phyloP scores from a whole-genome alignment of 2,113 vertebrate genomes.

The Neolamprologus cancellatus region DNA sequence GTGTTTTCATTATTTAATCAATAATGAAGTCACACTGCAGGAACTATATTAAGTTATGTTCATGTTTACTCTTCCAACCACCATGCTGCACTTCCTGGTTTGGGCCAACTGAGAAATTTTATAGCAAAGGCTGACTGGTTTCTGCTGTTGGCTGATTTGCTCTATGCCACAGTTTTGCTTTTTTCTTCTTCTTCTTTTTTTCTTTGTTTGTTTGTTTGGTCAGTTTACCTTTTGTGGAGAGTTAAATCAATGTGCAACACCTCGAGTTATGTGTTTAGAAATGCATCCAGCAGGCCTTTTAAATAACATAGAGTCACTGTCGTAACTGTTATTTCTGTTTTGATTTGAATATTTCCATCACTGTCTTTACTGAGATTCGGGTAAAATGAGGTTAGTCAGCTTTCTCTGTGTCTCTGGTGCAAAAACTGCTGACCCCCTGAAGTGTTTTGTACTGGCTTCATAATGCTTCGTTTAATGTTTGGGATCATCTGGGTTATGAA shows the following conservation, averaged over 20 bases:
- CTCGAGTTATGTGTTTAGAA: too few species aligned
- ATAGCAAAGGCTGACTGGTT: neutral
- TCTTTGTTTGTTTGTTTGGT: neutral
- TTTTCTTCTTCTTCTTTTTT: neutral
- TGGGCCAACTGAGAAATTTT: neutral
- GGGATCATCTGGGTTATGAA: constrained; percentile 14
- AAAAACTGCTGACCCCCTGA: neutral
- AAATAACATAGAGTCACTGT: neutral
- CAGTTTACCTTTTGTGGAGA: neutral
- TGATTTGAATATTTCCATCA: neutral
- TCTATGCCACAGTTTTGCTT: neutral
- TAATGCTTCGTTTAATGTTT: constrained; percentile 28
- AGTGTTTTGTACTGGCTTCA: neutral
- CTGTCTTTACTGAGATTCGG: neutral
- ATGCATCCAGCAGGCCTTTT: neutral
- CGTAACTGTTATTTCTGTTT: neutral
- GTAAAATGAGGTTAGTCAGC: neutral
- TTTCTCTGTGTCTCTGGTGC: neutral
- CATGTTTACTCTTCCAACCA: neutral
- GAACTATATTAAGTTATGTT: neutral
- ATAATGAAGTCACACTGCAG: neutral
- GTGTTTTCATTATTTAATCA: neutral
- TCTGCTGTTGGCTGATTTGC: neutral
- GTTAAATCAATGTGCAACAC: neutral
- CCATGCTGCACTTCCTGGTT: neutral